phyloP scores from a whole-genome alignment of 2,888 invertebrate genomes.

The Yponomeuta malinellus region DNA sequence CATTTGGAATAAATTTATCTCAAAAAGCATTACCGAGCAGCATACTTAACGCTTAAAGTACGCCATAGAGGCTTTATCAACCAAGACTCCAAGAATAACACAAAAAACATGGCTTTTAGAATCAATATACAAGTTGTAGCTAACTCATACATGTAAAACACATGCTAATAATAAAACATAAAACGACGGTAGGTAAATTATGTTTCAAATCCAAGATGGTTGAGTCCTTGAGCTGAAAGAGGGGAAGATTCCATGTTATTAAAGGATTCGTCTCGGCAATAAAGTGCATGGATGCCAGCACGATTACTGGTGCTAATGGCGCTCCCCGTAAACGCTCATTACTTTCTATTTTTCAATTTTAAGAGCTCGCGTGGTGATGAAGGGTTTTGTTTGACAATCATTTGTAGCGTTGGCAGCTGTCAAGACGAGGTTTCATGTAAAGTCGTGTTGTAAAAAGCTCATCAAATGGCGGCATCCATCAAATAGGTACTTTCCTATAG shows the following conservation, averaged over 20 bases:
- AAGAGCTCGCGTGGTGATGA: constrained; percentile 13
- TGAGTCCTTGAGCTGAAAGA: constrained; percentile 1
- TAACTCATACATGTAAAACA: too few relatives aligned
- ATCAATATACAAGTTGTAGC: too few relatives aligned
- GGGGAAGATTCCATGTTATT: constrained; percentile 24
- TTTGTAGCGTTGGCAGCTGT: constrained; percentile 13
- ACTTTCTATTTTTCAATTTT: constrained; percentile 38
- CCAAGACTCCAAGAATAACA: too few relatives aligned
- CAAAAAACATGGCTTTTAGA: too few relatives aligned
- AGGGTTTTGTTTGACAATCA: constrained; percentile 6
- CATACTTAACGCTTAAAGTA: too few relatives aligned
- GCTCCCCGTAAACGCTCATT: constrained; percentile 42
- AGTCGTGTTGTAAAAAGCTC: neutral
- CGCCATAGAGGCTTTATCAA: too few relatives aligned
- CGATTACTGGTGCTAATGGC: constrained; percentile 46
- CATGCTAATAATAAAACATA: too few relatives aligned
- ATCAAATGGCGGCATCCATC: too few relatives aligned
- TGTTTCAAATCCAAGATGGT: constrained; percentile 2
- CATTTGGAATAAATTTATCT: too few relatives aligned
- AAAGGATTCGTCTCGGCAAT: constrained; percentile 58
- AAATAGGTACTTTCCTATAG: too few relatives aligned
- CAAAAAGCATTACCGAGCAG: too few relatives aligned
- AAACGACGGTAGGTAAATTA: too few relatives aligned
- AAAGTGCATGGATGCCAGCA: constrained; percentile 67
- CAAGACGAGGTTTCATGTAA: neutral